Percentiles rank a stretch among this genome's conserved stretches.
Evolutionary conservation across 2,797 vertebrate genomes (phyloP).

Genomic region (Chromis chromis): DNA sequence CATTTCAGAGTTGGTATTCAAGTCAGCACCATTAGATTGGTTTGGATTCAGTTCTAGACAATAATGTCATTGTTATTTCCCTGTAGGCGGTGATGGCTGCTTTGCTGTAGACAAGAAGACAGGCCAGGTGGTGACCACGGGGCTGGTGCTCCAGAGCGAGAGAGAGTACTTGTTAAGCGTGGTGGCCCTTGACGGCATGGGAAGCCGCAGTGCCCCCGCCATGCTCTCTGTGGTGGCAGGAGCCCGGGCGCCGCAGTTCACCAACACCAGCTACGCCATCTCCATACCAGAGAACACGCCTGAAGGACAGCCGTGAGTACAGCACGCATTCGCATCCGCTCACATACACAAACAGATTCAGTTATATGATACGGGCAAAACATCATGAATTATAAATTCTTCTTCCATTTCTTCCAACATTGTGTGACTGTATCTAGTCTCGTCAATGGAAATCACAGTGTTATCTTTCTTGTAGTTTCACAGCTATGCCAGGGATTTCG

Average conservation of each 20-base stretch:
- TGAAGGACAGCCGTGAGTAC: conserved; percentile 87
- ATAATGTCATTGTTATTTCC: conserved; percentile 42
- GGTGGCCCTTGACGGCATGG: conserved; percentile 87
- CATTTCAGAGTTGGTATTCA: conserved; percentile 46
- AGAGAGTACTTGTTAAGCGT: conserved; percentile 90
- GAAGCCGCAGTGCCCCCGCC: conserved; percentile 85
- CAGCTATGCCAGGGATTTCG: conserved; percentile 9
- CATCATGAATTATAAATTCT: background rate
- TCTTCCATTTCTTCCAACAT: background rate
- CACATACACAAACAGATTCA: conserved; percentile 8
- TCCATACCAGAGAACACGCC: conserved; percentile 87
- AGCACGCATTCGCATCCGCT: background rate
- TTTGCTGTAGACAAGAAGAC: conserved; percentile 89
- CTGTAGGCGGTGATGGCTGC: conserved; percentile 88
- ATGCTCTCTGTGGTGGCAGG: conserved; percentile 89
- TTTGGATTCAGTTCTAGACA: conserved; percentile 39
- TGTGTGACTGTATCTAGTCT: background rate
- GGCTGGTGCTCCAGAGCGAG: conserved; percentile 85
- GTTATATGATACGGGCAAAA: background rate
- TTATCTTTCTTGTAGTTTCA: conserved; percentile 5
- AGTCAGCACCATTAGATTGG: conserved; percentile 15
- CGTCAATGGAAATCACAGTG: conserved; percentile 6
- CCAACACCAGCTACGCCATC: conserved; percentile 85
- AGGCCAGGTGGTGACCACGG: conserved; percentile 89
- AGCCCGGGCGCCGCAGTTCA: conserved; percentile 88